Base-by-base conservation (phyloP, 2,888 invertebrate genomes). In the Xanthia togata region DNA sequence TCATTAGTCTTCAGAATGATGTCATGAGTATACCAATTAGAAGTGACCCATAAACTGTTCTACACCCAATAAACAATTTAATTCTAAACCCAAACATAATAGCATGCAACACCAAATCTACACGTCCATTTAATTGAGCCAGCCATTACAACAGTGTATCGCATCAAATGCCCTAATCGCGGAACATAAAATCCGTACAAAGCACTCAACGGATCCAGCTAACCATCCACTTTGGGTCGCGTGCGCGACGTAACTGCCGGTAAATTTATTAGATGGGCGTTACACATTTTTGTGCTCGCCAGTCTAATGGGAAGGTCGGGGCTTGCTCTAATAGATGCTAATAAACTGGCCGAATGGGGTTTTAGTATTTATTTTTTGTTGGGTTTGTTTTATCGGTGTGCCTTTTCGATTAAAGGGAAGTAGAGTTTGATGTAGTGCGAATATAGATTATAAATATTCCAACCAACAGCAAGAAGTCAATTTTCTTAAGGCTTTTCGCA, bases 181-280 rank as follows among this genome's bases (percentile, higher is more conserved):
- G 86, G 82, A 81, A 88, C 88, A 89, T 89, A 89, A 89, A 89
- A 89, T 89, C 89, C 84, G 85, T 82, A 87, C 87, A 85, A 80
- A 86, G 88, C 89, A 89, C 89, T 89, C 86, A 88, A 73, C 81
- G 79, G 82, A 79, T 78, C 74, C 73, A 70, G 79, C 85, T 83
- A 85, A 88, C 83, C 86, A 82, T 80, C 80, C 84, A 89, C 87
- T 88, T 85, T 70, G 81, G 88, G 88, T 88, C 89, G 90, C 89
- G 89, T 90, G 90, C 87, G 90, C 84, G 86, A 85, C 83, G 79
- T 89, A 89, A 89, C 90, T 88, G 86, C 88, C 84, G 85, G 90
- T 91, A 90, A 90, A 90, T 90, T 90, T 90, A 90, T 90, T 90
- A 90, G 83, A 86, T 90, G 91, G 90, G 90, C 90, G 91, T 90